These are phyloP conservation scores for Embiotoca jacksoni DNA, from an alignment of 2,113 vertebrate species.

Conservation along the genomic window DNA sequence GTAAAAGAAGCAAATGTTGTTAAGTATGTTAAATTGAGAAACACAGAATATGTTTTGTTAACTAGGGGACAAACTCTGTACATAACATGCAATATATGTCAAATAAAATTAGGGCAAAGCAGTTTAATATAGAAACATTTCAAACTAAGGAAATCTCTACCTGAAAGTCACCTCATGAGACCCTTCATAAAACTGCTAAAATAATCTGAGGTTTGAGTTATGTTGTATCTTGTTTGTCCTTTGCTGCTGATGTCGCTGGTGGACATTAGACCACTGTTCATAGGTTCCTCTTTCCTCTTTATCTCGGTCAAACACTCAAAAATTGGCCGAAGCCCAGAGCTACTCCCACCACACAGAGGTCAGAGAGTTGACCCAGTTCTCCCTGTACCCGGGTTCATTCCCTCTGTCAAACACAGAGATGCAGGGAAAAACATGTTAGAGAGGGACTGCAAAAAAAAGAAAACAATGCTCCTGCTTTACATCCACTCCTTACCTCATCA, in stretches of 20 bases:
- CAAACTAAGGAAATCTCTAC: too few species aligned
- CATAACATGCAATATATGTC: too few species aligned
- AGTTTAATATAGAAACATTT: too few species aligned
- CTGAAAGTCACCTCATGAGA: background rate
- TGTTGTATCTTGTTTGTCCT: background rate
- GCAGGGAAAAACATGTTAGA: constrained; percentile 21
- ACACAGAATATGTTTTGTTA: too few species aligned
- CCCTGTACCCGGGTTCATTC: constrained; percentile 35
- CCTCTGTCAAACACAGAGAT: constrained; percentile 32
- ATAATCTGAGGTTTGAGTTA: background rate
- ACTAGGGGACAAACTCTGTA: too few species aligned
- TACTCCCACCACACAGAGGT: constrained; percentile 53
- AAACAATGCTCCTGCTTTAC: constrained; percentile 15
- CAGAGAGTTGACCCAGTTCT: constrained; percentile 62
- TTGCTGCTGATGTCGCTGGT: background rate
- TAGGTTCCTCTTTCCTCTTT: constrained; percentile 25
- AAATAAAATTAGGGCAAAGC: too few species aligned
- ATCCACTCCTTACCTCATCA: background rate
- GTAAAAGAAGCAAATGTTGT: too few species aligned
- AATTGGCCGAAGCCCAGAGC: constrained; percentile 49
- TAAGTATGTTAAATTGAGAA: too few species aligned
- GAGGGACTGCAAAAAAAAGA: constrained; percentile 5
- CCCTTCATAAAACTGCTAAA: background rate
- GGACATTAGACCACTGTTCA: constrained; percentile 15
- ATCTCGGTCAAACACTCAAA: constrained; percentile 50